phyloP scores from a whole-genome alignment of 2,113 vertebrate genomes.

The Cynocephalus volans region DNA sequence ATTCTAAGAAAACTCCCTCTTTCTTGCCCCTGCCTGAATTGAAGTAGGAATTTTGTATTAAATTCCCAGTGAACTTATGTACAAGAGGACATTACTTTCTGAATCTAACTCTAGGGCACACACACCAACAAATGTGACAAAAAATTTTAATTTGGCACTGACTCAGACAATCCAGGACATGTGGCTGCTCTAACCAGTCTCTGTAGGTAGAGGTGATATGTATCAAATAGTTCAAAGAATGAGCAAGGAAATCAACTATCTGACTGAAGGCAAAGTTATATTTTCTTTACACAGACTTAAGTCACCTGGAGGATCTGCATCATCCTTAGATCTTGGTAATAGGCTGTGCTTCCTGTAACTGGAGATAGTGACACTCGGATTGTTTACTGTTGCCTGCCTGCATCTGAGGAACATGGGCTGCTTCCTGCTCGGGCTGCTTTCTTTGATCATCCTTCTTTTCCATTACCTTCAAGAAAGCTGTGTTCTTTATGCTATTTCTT shows the following conservation, averaged over 20 bases:
- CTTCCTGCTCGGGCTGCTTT: neutral
- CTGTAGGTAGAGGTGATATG: neutral
- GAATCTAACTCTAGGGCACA: neutral
- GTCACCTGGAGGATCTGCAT: neutral
- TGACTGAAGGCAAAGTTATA: neutral
- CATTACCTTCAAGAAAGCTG: neutral
- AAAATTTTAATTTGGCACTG: neutral
- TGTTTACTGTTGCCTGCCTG: neutral
- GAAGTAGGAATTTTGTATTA: neutral
- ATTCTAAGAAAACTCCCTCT: neutral
- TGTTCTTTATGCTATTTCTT: neutral
- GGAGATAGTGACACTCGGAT: neutral
- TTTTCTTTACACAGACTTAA: constrained; percentile 13
- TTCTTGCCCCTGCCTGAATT: neutral
- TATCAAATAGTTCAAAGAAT: neutral
- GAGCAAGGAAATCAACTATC: neutral
- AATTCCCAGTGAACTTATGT: neutral
- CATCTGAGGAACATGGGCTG: neutral
- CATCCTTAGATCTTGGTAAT: neutral
- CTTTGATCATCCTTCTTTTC: neutral
- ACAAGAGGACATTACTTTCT: neutral
- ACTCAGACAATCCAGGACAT: constrained; percentile 1
- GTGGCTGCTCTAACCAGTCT: neutral
- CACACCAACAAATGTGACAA: neutral
- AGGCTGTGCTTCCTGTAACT: neutral